Base-by-base conservation (phyloP, 2,113 vertebrate species). In the Dicaeum eximium region DNA sequence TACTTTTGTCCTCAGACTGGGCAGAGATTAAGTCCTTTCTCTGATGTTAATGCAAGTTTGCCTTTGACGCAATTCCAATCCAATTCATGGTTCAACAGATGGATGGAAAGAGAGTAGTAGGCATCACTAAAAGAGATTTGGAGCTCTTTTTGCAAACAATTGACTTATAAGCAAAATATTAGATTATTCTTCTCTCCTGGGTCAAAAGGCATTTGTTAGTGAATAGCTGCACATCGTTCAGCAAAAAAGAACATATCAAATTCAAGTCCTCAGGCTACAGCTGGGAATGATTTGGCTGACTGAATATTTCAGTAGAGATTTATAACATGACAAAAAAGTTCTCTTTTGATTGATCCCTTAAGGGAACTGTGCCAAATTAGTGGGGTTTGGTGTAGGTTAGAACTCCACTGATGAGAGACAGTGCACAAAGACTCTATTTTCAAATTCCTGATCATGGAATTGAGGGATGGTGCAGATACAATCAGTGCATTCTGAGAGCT, bases 21-120 rank as follows among this genome's bases (percentile, higher is more conserved):
- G 42, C 4, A 1, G 58, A 87, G 77, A 79, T 90, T 81, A 86
- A 79, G 24, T 79, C 40, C 37, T 85, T 22, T 71, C 17, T 78
- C 35, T 79, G 62, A 47, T 89, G 45, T 71, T 88, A 87, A 86
- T 93, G 88, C 64, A 66, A 62, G 75, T 97, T 96, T 93, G 73
- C 83, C 62, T 85, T 71, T 96, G 96, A 96, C 24, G 25, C 86
- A 96, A 58, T 93, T 80, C 33, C 71, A 89, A 66, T 91, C 82
- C 88, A 90, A 91, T 96, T 96, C 64, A 27, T 80, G 60, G 77
- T 42, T 91, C 77, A 96, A 33, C 95, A 96, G 95, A 95, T 87
- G 91, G 85, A 30, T 85, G 24, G 48, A 47, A 84, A 86, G 51
- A 24, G 47, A 78, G 54, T 40, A 84, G 69, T 47, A 73, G 57